Evolutionary conservation across 1,140 invertebrate genomes (phyloP), one percentile per base, ranked within the genome.

Genomic region (Melipona quadrifasciata): DNA sequence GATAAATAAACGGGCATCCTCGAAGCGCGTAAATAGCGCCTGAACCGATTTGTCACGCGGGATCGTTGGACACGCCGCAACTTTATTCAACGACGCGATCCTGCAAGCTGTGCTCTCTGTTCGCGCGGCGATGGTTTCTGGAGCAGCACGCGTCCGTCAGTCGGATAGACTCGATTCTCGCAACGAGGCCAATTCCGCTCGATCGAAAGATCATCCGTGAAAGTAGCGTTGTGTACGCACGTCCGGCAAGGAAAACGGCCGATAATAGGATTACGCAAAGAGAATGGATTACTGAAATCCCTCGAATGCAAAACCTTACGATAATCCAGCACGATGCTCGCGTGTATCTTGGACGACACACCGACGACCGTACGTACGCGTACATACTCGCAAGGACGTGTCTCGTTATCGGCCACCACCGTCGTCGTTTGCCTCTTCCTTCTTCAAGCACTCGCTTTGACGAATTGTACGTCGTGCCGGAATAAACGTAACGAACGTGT

Each of bases 271-370:
- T 93, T 92, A 92, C 80, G 64, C 82, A 83, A 76, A 77, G 82
- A 68, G 82, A 90, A 91, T 71, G 90, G 91, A 93, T 92, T 93
- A 92, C 85, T 75, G 92, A 92, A 93, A 93, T 93, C 92, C 92
- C 90, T 92, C 87, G 91, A 91, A 92, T 91, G 92, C 89, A 89
- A 92, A 90, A 90, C 87, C 90, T 89, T 64, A 86, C 86, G 83
- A 85, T 90, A 89, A 90, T 90, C 88, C 87, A 58, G 68, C 75
- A 70, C 75, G 77, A 85, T 61, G 87, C 57, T 68, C 58, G 39
- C 58, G 39, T 58, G 34, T 78, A 89, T 89, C 84, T 82, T 80
- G 87, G 71, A 76, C n/a, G 39, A 31, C 31, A 31, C 68, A 16
- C 47, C 70, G 65, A 88, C 78, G 75, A 88, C 74, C 31, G 57